These are phyloP conservation scores for Dipodomys merriami DNA, from an alignment of 2,113 vertebrate species.

Conservation along the genomic window DNA sequence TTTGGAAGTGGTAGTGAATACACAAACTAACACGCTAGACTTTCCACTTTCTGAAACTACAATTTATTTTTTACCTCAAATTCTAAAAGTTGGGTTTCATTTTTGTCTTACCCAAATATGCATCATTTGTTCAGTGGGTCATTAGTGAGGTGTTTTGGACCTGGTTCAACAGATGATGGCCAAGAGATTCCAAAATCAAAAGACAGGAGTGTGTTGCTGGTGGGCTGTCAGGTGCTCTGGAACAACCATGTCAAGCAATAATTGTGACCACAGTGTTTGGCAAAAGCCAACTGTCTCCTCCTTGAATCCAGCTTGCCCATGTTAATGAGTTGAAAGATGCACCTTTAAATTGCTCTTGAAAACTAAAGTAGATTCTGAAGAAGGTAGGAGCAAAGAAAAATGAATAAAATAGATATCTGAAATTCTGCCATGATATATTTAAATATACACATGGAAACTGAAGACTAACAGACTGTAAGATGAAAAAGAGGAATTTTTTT, in stretches of 20 bases:
- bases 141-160: constrained; percentile 36
- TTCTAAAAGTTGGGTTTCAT: constrained; percentile 39
- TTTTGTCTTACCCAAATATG: constrained; percentile 31
- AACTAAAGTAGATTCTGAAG: constrained; percentile 25
- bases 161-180: not conserved
- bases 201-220: constrained; percentile 35
- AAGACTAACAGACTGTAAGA: constrained; percentile 24
- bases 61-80: not conserved
- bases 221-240: constrained; percentile 60
- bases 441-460: not conserved
- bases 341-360: constrained; percentile 63
- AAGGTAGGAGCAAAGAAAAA: constrained; percentile 59
- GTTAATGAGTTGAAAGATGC: constrained; percentile 55
- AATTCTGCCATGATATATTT: constrained; percentile 32
- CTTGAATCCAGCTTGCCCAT: constrained; percentile 56
- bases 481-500: no score
- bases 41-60: constrained; percentile 14
- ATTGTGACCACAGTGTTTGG: constrained; percentile 17
- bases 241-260: not conserved
- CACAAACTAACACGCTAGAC: not conserved
- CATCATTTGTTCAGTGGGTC: constrained; percentile 23
- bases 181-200: constrained; percentile 24
- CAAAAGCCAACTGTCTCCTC: constrained; percentile 7
- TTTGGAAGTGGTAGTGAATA: constrained; percentile 2
- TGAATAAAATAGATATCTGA: constrained; percentile 48